Percentiles rank a stretch among this genome's conserved stretches.
phyloP scores from a whole-genome alignment of 2,888 invertebrate species.

The Dryocosmus kuriphilus region DNA sequence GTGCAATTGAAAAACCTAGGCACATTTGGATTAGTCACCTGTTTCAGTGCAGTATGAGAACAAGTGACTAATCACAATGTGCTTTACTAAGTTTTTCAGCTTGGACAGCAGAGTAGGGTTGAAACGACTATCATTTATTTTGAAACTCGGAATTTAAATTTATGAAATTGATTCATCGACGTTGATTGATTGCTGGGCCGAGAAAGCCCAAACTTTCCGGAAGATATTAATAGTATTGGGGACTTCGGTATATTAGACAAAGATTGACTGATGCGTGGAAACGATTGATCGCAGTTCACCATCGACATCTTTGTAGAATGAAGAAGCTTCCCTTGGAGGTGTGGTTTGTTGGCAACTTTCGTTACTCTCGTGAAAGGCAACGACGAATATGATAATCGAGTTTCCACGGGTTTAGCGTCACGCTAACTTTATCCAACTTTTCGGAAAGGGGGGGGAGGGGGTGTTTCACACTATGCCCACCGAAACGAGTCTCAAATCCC shows the following conservation, averaged over 20 bases:
- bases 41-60: too few species aligned
- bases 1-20: too few species aligned
- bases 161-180: neutral
- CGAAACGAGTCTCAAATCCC: conserved; percentile 29
- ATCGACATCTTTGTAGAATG: conserved; percentile 5
- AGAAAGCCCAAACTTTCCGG: neutral
- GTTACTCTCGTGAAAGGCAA: conserved; percentile 30
- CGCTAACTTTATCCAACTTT: conserved; percentile 29
- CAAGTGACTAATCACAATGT: too few species aligned
- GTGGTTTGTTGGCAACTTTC: conserved; percentile 21
- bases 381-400: conserved; percentile 39
- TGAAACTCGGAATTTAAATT: neutral
- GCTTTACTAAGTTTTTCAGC: too few species aligned
- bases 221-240: neutral
- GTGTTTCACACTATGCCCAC: conserved; percentile 26
- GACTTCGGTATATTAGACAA: neutral
- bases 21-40: too few species aligned
- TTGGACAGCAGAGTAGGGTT: too few species aligned
- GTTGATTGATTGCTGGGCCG: neutral
- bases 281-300: conserved; percentile 4
- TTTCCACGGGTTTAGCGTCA: conserved; percentile 22
- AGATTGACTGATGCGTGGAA: conserved; percentile 19
- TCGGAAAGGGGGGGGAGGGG: neutral
- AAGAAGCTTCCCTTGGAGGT: conserved; percentile 19
- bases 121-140: neutral